phyloP scores from a whole-genome alignment of 2,113 vertebrate genomes.

The Rallus limicola region DNA sequence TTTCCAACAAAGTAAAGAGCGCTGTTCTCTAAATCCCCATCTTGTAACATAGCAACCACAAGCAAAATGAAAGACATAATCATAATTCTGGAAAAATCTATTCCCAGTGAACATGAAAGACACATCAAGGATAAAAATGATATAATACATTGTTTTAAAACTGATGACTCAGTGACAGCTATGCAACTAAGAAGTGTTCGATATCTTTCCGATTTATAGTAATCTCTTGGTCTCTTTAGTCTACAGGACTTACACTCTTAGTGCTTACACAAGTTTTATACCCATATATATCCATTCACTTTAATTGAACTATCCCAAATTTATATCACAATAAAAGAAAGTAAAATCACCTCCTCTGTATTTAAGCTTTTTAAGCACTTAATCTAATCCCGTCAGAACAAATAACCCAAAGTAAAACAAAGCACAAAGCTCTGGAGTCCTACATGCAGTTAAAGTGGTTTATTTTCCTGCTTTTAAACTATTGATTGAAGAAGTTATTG shows the following conservation, averaged over 20 bases:
- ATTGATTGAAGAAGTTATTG: slow-evolving; percentile 69
- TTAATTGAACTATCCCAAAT: slow-evolving; percentile 51
- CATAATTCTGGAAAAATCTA: slow-evolving; percentile 67
- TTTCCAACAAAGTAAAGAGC: neutral
- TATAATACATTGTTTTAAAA: slow-evolving; percentile 61
- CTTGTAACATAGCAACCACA: slow-evolving; percentile 56
- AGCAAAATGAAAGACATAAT: slow-evolving; percentile 67
- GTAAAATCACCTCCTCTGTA: neutral
- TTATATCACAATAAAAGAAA: slow-evolving; percentile 54
- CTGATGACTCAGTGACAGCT: neutral
- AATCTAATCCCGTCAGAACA: slow-evolving; percentile 48
- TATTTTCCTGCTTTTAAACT: slow-evolving; percentile 64
- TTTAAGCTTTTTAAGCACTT: slow-evolving; percentile 47
- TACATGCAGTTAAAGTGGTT: slow-evolving; percentile 62
- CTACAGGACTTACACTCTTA: neutral
- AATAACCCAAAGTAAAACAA: slow-evolving; percentile 60
- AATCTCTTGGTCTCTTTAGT: slow-evolving; percentile 5
- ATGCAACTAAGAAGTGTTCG: slow-evolving; percentile 55
- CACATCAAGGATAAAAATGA: slow-evolving; percentile 34
- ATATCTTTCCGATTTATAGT: neutral
- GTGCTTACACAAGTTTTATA: slow-evolving; percentile 19
- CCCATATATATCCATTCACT: neutral
- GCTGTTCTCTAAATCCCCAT: neutral
- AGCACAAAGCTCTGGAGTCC: slow-evolving; percentile 29
- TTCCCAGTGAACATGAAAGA: slow-evolving; percentile 66